Percentiles rank a stretch among this genome's conserved stretches.
phyloP scores from a whole-genome alignment of 2,888 invertebrate genomes.

The Drosophila nr. perissopoda region DNA sequence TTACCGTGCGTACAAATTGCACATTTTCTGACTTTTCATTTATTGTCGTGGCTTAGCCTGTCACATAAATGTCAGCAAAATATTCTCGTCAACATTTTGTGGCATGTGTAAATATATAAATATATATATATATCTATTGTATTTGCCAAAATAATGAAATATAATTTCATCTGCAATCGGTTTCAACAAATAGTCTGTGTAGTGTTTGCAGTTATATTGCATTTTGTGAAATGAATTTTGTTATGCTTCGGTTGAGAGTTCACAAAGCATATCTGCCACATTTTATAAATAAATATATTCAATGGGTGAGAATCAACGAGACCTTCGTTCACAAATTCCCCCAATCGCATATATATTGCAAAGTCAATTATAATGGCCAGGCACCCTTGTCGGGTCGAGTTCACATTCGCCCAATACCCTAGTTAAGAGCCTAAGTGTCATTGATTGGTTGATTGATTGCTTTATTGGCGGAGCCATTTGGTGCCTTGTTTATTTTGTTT shows the following conservation, averaged over 20 bases:
- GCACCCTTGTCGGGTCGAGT: neutral
- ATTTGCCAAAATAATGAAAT: neutral
- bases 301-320: neutral
- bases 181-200: neutral
- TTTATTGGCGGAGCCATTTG: neutral
- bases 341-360: neutral
- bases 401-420: neutral
- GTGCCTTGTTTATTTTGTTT: neutral
- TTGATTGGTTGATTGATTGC: conserved; percentile 9
- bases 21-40: neutral
- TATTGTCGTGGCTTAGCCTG: neutral
- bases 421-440: conserved; percentile 1
- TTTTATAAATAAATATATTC: neutral
- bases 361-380: conserved; percentile 4
- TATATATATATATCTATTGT: neutral
- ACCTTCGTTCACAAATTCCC: neutral
- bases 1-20: neutral
- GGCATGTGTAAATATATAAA: neutral
- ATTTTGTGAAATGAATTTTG: neutral
- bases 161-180: neutral
- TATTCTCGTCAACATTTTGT: neutral
- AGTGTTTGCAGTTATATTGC: neutral
- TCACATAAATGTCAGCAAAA: neutral
- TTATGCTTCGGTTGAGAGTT: neutral
- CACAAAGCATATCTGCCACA: neutral